These are phyloP conservation scores for Botia kubotai DNA, from an alignment of 2,797 vertebrate species.

Conservation along the genomic window DNA sequence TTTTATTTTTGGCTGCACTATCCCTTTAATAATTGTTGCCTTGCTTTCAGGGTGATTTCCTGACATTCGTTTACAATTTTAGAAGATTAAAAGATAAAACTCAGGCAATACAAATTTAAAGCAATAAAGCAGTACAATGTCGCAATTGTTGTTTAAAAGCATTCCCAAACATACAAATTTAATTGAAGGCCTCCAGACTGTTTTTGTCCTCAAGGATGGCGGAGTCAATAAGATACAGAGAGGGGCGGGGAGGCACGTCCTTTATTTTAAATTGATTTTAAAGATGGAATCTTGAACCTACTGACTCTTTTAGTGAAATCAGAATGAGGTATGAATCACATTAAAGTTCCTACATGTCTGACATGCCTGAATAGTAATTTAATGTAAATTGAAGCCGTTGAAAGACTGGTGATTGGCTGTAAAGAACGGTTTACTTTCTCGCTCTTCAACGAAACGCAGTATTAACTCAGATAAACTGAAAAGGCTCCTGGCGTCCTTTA, in stretches of 20 bases:
- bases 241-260: neutral
- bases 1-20: no score
- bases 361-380: constrained; percentile 50
- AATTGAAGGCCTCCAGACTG: neutral
- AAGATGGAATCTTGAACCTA: neutral
- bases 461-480: constrained; percentile 30
- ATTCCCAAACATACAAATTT: neutral
- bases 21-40: neutral
- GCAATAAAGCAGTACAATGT: neutral
- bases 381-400: constrained; percentile 44
- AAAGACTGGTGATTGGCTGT: constrained; percentile 35
- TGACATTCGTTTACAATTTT: no score
- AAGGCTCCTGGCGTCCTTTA: constrained; percentile 27
- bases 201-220: constrained; percentile 1
- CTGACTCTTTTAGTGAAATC: constrained; percentile 29
- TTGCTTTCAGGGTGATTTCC: neutral
- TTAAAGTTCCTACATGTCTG: constrained; percentile 33
- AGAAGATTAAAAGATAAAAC: no score
- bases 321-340: constrained; percentile 13
- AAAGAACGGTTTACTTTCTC: constrained; percentile 41
- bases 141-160: neutral
- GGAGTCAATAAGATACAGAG: constrained; percentile 4
- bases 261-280: neutral
- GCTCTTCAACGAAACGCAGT: constrained; percentile 33
- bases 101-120: neutral